Percentiles rank a stretch among this genome's conserved stretches.
phyloP scores from a whole-genome alignment of 1,140 invertebrate species.

The Diorhabda sublineata region DNA sequence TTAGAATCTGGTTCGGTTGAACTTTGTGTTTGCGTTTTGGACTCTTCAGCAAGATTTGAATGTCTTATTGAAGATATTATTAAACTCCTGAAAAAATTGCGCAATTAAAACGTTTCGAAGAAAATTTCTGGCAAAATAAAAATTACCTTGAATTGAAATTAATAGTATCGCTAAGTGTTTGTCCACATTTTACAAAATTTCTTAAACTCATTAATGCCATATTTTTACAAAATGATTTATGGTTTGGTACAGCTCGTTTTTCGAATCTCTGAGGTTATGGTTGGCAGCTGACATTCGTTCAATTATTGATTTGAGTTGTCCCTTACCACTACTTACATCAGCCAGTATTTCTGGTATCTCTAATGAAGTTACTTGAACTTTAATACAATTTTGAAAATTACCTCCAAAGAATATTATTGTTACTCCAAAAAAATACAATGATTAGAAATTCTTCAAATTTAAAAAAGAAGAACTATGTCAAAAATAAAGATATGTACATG shows the following conservation, averaged over 20 bases:
- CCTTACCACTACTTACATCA: too few species aligned
- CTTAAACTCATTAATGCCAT: slow-evolving; percentile 34
- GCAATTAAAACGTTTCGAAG: neutral
- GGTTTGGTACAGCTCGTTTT: neutral
- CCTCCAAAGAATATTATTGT: too few species aligned
- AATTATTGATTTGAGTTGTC: too few species aligned
- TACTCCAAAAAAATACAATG: too few species aligned
- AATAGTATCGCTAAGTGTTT: slow-evolving; percentile 30
- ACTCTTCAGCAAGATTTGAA: slow-evolving; percentile 45
- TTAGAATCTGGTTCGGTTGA: slow-evolving; percentile 38
- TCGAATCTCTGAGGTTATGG: neutral
- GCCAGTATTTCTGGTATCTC: too few species aligned
- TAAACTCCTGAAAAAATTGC: slow-evolving; percentile 27
- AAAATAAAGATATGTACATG: too few species aligned
- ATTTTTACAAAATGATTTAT: slow-evolving; percentile 17
- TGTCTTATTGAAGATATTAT: slow-evolving; percentile 25
- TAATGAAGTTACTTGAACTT: too few species aligned
- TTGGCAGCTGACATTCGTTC: neutral
- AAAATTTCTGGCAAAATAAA: neutral
- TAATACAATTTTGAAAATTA: too few species aligned
- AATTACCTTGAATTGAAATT: slow-evolving; percentile 30
- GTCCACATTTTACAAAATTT: slow-evolving; percentile 31
- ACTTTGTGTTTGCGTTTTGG: slow-evolving; percentile 20
- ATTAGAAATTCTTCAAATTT: too few species aligned
- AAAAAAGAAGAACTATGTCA: too few species aligned